phyloP scores from a whole-genome alignment of 2,113 vertebrate genomes.

The Rhynchopsitta pachyrhyncha region DNA sequence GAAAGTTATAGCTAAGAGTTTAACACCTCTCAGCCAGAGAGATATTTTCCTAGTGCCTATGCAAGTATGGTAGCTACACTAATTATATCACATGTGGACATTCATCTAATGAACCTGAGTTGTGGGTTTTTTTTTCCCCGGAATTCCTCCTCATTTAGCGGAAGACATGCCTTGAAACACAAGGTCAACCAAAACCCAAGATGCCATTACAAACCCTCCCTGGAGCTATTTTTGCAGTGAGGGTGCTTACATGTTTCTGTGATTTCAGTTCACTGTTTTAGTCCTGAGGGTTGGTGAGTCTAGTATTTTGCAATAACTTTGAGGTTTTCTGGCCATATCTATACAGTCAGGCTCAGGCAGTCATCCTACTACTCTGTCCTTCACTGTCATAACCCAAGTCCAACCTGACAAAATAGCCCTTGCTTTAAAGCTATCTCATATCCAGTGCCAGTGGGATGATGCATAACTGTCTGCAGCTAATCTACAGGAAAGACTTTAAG shows the following conservation, averaged over 20 bases:
- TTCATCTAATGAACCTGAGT: not conserved
- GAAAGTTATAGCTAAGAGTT: not conserved
- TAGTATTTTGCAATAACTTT: not conserved
- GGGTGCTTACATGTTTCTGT: not conserved
- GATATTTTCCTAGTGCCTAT: not conserved
- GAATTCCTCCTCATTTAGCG: not conserved
- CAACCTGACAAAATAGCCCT: not conserved
- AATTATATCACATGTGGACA: not conserved
- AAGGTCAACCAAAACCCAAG: not conserved
- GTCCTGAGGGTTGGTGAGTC: too few species aligned
- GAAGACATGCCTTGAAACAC: accelerated
- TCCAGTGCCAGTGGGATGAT: not conserved
- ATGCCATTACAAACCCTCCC: not conserved
- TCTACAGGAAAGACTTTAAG: not conserved
- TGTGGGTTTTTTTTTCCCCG: not conserved
- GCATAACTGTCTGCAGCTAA: not conserved
- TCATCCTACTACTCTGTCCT: not conserved
- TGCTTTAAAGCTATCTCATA: not conserved
- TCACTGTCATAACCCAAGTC: not conserved
- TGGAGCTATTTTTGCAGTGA: not conserved
- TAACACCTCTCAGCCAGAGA: not conserved
- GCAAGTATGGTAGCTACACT: not conserved
- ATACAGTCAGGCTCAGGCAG: not conserved
- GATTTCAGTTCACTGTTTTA: not conserved
- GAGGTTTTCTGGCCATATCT: not conserved